A percentile compares a stretch with the other conserved stretches of the same genome.
phyloP scores from a whole-genome alignment of 2,797 vertebrate genomes.

The Pyrocephalus nanus region DNA sequence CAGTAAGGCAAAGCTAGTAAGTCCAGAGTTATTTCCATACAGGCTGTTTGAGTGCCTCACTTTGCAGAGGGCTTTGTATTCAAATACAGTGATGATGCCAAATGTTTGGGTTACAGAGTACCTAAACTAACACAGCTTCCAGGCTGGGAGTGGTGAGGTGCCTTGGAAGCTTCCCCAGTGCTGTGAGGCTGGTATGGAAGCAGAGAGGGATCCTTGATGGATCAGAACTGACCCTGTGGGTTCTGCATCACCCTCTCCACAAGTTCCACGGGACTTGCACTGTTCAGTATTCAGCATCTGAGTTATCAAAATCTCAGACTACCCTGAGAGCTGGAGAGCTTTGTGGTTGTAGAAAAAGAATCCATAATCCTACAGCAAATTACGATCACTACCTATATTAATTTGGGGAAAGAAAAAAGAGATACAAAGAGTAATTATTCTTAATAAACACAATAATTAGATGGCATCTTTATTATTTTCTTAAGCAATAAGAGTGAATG shows the following conservation, averaged over 20 bases:
- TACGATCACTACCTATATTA: not conserved
- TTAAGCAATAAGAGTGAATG: not conserved
- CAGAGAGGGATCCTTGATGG: not conserved
- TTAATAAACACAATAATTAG: not conserved
- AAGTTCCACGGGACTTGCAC: not conserved
- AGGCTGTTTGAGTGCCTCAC: not conserved
- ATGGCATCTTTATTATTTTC: not conserved
- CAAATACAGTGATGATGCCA: not conserved
- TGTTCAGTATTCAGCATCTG: not conserved
- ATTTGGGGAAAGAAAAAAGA: not conserved
- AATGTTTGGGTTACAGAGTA: not conserved
- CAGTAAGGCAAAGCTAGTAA: not conserved
- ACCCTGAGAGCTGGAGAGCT: not conserved
- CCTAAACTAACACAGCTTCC: not conserved
- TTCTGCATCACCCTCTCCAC: not conserved
- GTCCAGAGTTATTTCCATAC: not conserved
- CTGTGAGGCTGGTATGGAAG: not conserved
- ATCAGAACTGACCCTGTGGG: not conserved
- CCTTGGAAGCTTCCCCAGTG: not conserved
- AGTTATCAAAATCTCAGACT: not conserved
- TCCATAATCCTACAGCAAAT: not conserved
- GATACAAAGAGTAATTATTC: not conserved
- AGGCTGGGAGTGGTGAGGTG: not conserved
- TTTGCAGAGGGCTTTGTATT: not conserved
- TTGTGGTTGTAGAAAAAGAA: not conserved